Evolutionary conservation across 1,140 invertebrate genomes (phyloP).

Genomic region (Lepidurus couesii): DNA sequence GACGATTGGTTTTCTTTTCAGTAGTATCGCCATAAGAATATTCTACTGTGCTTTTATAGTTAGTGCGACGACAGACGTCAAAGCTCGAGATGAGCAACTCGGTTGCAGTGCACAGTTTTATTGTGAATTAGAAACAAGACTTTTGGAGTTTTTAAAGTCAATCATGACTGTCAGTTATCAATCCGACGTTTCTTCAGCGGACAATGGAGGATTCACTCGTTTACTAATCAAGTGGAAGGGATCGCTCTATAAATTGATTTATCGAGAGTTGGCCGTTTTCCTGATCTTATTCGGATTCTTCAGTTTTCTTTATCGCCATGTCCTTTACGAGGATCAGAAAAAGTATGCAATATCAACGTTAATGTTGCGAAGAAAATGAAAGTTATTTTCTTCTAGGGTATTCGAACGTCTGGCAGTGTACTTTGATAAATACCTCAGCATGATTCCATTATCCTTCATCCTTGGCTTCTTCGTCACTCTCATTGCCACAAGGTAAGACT

Average conservation of each 20-base stretch:
- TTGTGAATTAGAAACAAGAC: neutral
- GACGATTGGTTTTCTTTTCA: neutral
- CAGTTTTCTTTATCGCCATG: slow-evolving; percentile 58
- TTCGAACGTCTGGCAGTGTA: slow-evolving; percentile 73
- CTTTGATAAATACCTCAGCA: slow-evolving; percentile 67
- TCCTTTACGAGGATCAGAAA: slow-evolving; percentile 54
- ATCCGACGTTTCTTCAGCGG: slow-evolving; percentile 64
- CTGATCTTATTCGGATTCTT: slow-evolving; percentile 53
- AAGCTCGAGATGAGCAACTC: neutral
- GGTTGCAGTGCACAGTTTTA: neutral
- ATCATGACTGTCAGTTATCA: slow-evolving; percentile 70
- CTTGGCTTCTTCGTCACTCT: slow-evolving; percentile 88
- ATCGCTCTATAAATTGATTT: slow-evolving; percentile 69
- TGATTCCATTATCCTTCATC: slow-evolving; percentile 79
- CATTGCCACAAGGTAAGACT: slow-evolving; percentile 73
- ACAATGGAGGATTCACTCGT: slow-evolving; percentile 60
- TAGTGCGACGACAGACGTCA: neutral
- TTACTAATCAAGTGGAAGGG: slow-evolving; percentile 68
- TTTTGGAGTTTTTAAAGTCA: neutral
- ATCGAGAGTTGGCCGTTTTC: slow-evolving; percentile 62
- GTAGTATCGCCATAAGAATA: neutral
- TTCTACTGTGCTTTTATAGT: neutral
- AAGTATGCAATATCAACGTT: slow-evolving; percentile 45
- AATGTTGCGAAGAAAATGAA: neutral
- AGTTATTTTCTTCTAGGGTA: slow-evolving; percentile 44